phyloP scores from a whole-genome alignment of 92 coral and sea anemone genomes.

The Meandrina meandrites region DNA sequence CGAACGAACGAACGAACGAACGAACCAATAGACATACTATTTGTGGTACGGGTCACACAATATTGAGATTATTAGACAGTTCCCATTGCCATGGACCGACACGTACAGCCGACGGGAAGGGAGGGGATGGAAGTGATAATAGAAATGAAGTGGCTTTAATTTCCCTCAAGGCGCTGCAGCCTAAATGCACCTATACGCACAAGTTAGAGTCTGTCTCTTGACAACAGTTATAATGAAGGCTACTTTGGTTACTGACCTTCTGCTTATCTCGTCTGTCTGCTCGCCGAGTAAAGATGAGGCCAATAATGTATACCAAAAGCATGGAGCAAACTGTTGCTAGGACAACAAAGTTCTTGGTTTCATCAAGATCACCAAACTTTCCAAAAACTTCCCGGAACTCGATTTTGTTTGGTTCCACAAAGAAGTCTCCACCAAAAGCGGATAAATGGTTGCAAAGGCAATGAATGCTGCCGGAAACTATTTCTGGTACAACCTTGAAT shows the following conservation, averaged over 20 bases:
- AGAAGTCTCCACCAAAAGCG: slow-evolving; percentile 82
- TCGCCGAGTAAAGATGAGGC: slow-evolving; percentile 67
- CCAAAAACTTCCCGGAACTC: slow-evolving; percentile 59
- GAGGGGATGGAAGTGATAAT: too few species aligned
- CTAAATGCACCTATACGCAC: not conserved
- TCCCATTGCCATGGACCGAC: too few species aligned
- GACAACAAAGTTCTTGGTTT: slow-evolving; percentile 73
- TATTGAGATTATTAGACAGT: too few species aligned
- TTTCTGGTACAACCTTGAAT: slow-evolving; percentile 58
- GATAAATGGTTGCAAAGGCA: slow-evolving; percentile 80
- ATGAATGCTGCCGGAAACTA: slow-evolving; percentile 43
- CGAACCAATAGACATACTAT: too few species aligned
- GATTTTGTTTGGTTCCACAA: slow-evolving; percentile 77
- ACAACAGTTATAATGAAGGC: not conserved
- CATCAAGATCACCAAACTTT: slow-evolving; percentile 51
- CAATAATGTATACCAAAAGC: slow-evolving; percentile 62
- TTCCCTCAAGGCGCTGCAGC: too few species aligned
- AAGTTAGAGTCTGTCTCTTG: not conserved
- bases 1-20: too few species aligned
- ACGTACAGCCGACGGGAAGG: too few species aligned
- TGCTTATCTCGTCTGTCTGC: slow-evolving; percentile 73
- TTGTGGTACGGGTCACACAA: too few species aligned
- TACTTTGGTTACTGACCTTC: slow-evolving; percentile 56
- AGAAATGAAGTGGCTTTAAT: too few species aligned
- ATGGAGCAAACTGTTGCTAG: slow-evolving; percentile 78